A percentile compares a stretch with the other conserved stretches of the same genome.
Conservation (phyloP, 2,797 vertebrate genomes). For the Falco concolor region DNA sequence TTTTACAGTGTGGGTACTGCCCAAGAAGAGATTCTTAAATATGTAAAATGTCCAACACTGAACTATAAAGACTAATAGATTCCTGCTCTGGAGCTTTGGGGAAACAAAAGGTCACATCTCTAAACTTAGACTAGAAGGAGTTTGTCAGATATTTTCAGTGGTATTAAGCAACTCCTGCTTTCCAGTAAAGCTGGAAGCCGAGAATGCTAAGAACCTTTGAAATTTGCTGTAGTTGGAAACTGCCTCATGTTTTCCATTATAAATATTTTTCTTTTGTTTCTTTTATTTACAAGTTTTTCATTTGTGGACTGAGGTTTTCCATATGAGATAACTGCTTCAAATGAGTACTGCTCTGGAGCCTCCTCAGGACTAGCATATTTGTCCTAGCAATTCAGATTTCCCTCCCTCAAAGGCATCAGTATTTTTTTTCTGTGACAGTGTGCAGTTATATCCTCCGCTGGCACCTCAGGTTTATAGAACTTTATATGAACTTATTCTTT, state of each 20-base stretch:
- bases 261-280: conserved; percentile 33
- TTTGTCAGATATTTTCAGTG: not conserved
- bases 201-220: not conserved
- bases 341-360: not conserved
- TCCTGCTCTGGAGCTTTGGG: not conserved
- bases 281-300: not conserved
- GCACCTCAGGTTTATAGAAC: not conserved
- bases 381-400: not conserved
- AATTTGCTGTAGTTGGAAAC: conserved; percentile 7
- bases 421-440: not conserved
- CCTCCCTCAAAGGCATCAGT: not conserved
- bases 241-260: conserved; percentile 38
- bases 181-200: conserved; percentile 39
- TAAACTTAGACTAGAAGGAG: not conserved
- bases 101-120: not conserved
- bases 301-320: conserved; percentile 3
- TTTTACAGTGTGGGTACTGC: not conserved
- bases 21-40: not conserved
- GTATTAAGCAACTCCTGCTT: conserved; percentile 36
- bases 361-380: not conserved
- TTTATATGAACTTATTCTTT: not conserved
- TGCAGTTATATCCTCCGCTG: not conserved
- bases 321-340: not conserved
- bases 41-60: not conserved
- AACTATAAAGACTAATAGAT: not conserved